A percentile compares a stretch with the other conserved stretches of the same genome.
Evolutionary conservation across 2,797 vertebrate species (phyloP).

Genomic region (Mustela erminea): DNA sequence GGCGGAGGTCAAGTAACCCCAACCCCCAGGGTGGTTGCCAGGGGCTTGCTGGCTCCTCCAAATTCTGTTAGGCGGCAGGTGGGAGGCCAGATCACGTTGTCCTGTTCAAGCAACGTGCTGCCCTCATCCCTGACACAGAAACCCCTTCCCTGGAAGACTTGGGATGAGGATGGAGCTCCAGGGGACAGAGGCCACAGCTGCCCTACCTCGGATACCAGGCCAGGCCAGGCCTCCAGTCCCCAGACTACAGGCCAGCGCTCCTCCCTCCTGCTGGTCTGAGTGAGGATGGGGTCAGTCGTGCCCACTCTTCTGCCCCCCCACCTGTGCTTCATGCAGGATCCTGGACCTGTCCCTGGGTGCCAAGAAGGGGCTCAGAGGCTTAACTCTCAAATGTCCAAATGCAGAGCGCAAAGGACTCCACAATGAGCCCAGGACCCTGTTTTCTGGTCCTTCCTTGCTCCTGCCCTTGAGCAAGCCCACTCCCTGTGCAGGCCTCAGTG

Average conservation of each 20-base stretch:
- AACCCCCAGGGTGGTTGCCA: no score
- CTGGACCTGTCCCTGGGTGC: neutral
- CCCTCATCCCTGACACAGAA: neutral
- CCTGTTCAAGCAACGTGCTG: neutral
- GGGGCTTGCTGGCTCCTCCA: neutral
- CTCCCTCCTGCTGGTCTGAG: neutral
- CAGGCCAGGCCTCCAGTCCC: neutral
- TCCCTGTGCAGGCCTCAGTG: neutral
- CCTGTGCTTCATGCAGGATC: neutral
- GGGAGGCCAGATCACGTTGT: neutral
- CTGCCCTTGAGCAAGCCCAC: neutral
- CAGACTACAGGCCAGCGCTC: neutral
- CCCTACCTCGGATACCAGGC: neutral
- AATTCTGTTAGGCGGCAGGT: neutral
- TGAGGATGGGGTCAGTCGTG: neutral
- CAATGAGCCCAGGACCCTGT: neutral
- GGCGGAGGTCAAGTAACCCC: neutral
- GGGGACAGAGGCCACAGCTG: no score
- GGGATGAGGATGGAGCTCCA: fast-evolving
- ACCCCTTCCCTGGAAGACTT: neutral
- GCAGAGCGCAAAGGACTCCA: neutral
- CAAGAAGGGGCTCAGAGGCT: neutral
- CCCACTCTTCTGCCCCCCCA: neutral
- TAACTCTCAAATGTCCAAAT: neutral
- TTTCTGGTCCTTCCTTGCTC: neutral